Conservation (phyloP, 2,888 invertebrate species). For the Melinaea marsaeus region DNA sequence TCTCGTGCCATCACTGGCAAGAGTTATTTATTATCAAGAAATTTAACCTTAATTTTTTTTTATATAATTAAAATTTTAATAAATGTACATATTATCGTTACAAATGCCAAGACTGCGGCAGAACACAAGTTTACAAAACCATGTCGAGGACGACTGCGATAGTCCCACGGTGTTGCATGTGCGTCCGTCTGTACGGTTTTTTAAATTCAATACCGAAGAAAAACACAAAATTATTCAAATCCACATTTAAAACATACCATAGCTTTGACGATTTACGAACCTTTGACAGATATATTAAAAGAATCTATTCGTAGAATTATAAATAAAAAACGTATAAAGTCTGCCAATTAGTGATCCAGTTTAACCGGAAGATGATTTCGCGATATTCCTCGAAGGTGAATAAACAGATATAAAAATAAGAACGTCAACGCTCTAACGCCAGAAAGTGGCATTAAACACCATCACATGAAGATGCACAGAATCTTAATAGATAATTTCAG, state of each 20-base stretch:
- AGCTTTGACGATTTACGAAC: not conserved
- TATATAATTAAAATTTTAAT: too few relatives aligned
- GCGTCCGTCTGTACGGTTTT: conserved; percentile 8
- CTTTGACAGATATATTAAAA: not conserved
- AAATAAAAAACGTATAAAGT: conserved; percentile 2
- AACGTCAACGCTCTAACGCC: conserved; percentile 7
- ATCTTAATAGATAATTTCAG: conserved; percentile 14
- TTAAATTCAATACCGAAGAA: not conserved
- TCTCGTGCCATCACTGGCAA: too few relatives aligned
- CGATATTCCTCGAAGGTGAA: not conserved
- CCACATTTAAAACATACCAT: not conserved
- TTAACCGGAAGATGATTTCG: conserved; percentile 3
- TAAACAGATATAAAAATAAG: conserved; percentile 4
- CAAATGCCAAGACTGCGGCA: not conserved
- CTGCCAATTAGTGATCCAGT: conserved; percentile 4
- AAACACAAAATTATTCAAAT: not conserved
- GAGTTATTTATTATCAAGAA: too few relatives aligned
- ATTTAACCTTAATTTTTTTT: too few relatives aligned
- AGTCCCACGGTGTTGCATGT: conserved; percentile 18
- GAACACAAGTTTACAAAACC: conserved; percentile 11
- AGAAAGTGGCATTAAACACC: conserved; percentile 19
- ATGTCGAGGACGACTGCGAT: conserved; percentile 20
- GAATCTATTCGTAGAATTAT: not conserved
- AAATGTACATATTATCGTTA: too few relatives aligned
- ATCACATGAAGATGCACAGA: not conserved